Base-by-base conservation (phyloP, 2,888 invertebrate species). In the Suillia variegata region DNA sequence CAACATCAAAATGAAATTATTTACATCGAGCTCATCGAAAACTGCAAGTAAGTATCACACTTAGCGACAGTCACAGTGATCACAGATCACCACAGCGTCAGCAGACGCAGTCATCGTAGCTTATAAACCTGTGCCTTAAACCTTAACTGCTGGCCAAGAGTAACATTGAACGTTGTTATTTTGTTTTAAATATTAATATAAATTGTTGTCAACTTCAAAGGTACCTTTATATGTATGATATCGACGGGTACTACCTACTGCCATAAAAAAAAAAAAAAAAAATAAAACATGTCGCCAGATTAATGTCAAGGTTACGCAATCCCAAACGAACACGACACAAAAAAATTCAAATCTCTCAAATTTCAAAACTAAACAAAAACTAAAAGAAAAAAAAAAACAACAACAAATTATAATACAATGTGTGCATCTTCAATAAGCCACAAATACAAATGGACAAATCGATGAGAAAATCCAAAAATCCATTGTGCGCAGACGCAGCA, bases 41-140 rank as follows among this genome's bases (percentile, higher is more conserved):
- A 64, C 59, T 63, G 59, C 62, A 49, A 63, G 67, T 67, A 64
- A 67, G 67, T 67, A 59, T 38, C n/a, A 38, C 6, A n/a, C n/a
- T 38, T 38, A 38, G n/a, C n/a, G n/a, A n/a, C n/a, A n/a, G n/a
- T n/a, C n/a, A n/a, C n/a, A n/a, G n/a, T n/a, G n/a, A n/a, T n/a
- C n/a, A n/a, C n/a, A n/a, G n/a, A n/a, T n/a, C n/a, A n/a, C n/a
- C n/a, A n/a, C n/a, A n/a, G n/a, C n/a, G n/a, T n/a, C n/a, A 38
- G 26, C 26, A 4, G 38, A n/a, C n/a, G 38, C 38, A 38, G n/a
- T 38, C n/a, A 38, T 5, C 26, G n/a, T n/a, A n/a, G 26, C 26
- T 26, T 26, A n/a, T n/a, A 26, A 13, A 38, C n/a, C n/a, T n/a
- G n/a, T 38, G n/a, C 4, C 38, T 38, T 38, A 3, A 38, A 38